Evolutionary conservation across 2,888 invertebrate species (phyloP), one percentile per base, ranked within the genome.

Genomic region (Iselma pallidipennis): DNA sequence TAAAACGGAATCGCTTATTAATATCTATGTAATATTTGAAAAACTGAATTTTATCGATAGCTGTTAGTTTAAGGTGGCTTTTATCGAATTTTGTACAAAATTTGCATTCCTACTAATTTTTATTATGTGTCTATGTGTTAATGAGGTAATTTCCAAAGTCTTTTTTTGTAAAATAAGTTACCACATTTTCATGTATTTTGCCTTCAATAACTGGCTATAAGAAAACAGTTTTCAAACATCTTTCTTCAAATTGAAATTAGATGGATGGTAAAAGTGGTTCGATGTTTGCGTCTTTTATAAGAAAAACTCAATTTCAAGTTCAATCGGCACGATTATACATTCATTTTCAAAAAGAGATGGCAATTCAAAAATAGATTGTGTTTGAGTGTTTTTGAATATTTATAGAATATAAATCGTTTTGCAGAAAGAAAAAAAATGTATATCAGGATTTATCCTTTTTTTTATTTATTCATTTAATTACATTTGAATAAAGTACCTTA

Each of bases 221-320:
- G 58, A 58, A 62, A 58, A 61, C 57, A 57, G 57, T 49, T 63
- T 55, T 33, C n/a, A 14, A 59, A 55, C 49, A 52, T 31, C 42
- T 42, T 59, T 55, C 52, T 51, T 51, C 45, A 55, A 55, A 63
- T 63, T 63, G 49, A 55, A 59, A 62, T 62, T 58, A 58, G 55
- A 58, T 23, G 33, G 29, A 26, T n/a, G 21, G 61, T 54, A 58
- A 54, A 50, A 62, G 55, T 62, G 52, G 45, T 51, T 57, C 3
- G 45, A 45, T 63, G n/a, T 50, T 49, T 29, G 42, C 28, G 33
- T 54, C 52, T 55, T 62, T 52, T 55, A 49, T 21, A 49, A 55
- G n/a, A 52, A 55, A 62, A 63, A 63, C 48, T 63, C 63, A 63
- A 63, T 63, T 63, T 51, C 51, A 63, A 50, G 49, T 59, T 63